Conservation (phyloP, 1,140 invertebrate genomes). For the Neodiprion lecontei region DNA sequence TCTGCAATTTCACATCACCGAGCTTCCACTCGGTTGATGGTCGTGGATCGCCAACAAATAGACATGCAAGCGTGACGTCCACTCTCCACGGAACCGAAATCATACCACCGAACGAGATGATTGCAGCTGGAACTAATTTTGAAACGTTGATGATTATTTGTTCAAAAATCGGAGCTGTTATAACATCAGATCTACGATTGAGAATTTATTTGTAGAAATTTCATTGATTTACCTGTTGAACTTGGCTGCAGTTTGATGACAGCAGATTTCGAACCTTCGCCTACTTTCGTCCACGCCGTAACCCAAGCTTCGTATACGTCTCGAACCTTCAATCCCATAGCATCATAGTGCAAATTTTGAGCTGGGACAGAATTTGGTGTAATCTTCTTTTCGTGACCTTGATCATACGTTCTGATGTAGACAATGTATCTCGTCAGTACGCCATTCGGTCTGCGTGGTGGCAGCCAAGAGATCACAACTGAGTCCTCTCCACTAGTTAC, state of each 20-base stretch:
- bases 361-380: conserved; percentile 55
- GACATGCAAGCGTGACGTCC: conserved; percentile 66
- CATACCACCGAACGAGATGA: conserved; percentile 67
- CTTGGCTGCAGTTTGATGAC: conserved; percentile 63
- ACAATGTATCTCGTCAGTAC: conserved; percentile 78
- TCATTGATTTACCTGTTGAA: conserved; percentile 45
- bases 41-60: conserved; percentile 67
- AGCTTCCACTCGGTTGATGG: conserved; percentile 64
- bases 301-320: conserved; percentile 73
- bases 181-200: no score
- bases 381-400: conserved; percentile 62
- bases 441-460: conserved; percentile 76
- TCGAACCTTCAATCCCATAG: conserved; percentile 62
- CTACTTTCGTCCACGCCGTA: conserved; percentile 67
- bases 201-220: neutral
- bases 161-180: conserved; percentile 6
- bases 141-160: conserved; percentile 20
- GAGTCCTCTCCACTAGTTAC: conserved; percentile 71
- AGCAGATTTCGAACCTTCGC: conserved; percentile 65
- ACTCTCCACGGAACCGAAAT: conserved; percentile 63
- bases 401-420: conserved; percentile 69
- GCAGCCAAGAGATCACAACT: conserved; percentile 81
- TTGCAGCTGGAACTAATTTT: conserved; percentile 66
- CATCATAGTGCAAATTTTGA: conserved; percentile 63
- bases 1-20: conserved; percentile 53